Base-by-base conservation (phyloP, 1,140 invertebrate genomes). In the Heliothis subflexa region DNA sequence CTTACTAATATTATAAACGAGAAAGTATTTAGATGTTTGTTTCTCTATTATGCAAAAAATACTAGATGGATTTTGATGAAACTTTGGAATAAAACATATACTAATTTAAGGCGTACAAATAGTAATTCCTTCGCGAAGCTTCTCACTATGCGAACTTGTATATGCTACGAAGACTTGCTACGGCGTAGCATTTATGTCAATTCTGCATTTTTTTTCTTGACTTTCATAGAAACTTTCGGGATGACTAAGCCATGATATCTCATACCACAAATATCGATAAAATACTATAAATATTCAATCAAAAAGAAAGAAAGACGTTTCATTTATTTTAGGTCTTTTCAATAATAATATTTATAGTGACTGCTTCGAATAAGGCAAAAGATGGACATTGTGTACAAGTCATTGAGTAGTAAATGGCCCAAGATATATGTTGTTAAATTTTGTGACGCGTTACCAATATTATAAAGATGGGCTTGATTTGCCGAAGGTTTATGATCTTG, bases 391-490 rank as follows among this genome's bases (percentile, higher is more conserved):
- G 50, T 71, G 40, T 18, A n/a, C 68, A 25, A 52, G 50, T 71
- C 68, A 71, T 71, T 10, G 52, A 71, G 68, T 40, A 71, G n/a
- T 33, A 71, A 70, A 71, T 71, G 68, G 50, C 3, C 68, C 68
- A 55, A 71, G 50, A 71, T 50, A 71, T 55, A 71, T 49, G 68
- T n/a, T 71, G 50, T 71, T 55, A 71, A 71, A 55, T 57, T 73
- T 73, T 59, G 71, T 73, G 71, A 73, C n/a, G 71, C 55, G 68
- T 59, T 59, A 45, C 71, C 40, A 59, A 73, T 73, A 73, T 47
- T 73, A 73, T 45, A 47, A 73, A 61, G 55, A 73, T 73, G 11
- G 55, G 71, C 40, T 59, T 57, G 54, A 73, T 73, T 73, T 14
- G n/a, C 2, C 14, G 33, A 73, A 47, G 21, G 40, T 73, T 68